A percentile compares a stretch with the other conserved stretches of the same genome.
Evolutionary conservation across 2,888 invertebrate species (phyloP).

Genomic region (Steinernema scapterisci): DNA sequence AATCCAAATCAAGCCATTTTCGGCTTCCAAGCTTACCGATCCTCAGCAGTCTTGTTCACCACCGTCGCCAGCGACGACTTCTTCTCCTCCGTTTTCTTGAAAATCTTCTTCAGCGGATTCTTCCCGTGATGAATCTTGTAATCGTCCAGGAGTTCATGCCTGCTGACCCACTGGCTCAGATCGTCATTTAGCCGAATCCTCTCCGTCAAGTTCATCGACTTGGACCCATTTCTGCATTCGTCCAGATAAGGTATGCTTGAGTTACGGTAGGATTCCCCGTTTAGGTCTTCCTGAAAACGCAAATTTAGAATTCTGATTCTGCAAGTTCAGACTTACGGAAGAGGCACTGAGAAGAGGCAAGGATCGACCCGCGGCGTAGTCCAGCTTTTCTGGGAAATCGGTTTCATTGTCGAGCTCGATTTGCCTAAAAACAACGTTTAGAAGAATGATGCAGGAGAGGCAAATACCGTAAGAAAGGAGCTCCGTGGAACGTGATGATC

Average conservation of each 20-base stretch:
- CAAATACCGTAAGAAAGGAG: slow-evolving; percentile 17
- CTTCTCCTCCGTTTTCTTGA: slow-evolving; percentile 5
- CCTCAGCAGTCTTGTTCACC: not conserved
- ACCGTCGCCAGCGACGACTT: slow-evolving; percentile 1
- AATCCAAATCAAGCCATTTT: not conserved
- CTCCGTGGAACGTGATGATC: slow-evolving; percentile 25
- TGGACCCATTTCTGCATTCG: not conserved
- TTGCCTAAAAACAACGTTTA: not conserved
- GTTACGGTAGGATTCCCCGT: slow-evolving; percentile 13
- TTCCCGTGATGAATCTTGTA: slow-evolving; percentile 20
- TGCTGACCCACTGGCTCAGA: slow-evolving; percentile 16
- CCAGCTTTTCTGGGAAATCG: not conserved
- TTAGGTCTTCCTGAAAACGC: not conserved
- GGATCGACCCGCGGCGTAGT: slow-evolving; percentile 3
- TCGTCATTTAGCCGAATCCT: slow-evolving; percentile 12
- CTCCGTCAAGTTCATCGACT: slow-evolving; percentile 3
- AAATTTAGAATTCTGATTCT: too few species aligned
- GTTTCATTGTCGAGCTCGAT: not conserved
- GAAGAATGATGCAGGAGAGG: not conserved
- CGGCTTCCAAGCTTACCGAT: not conserved
- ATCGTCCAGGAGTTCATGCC: slow-evolving; percentile 14
- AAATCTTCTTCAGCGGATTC: slow-evolving; percentile 26
- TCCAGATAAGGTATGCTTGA: slow-evolving; percentile 6
- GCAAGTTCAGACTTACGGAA: not conserved
- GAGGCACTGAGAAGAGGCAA: slow-evolving; percentile 9